Evolutionary conservation across 2,888 invertebrate genomes (phyloP), one percentile per base, ranked within the genome.

Genomic region (Eristalinus aeneus): DNA sequence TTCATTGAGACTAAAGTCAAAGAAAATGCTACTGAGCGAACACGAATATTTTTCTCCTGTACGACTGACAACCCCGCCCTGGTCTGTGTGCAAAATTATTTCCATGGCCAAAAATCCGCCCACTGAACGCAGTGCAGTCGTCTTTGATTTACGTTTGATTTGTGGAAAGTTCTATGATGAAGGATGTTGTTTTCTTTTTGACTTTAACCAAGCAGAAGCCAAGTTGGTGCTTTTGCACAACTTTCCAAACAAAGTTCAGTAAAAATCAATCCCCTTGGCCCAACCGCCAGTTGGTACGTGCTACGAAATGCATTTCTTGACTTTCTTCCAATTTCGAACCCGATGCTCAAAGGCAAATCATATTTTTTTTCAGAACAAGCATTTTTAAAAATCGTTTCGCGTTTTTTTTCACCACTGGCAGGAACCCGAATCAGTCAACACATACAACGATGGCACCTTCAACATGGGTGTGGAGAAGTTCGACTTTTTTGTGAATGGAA

Each of bases 401-500:
- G 22, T 32, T 54, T 20, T n/a, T 10, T 22, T 32, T 46, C 12
- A 12, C n/a, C 9, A n/a, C 34, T 39, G 3, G 5, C 23, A 84
- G 79, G 75, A 72, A 32, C 75, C 84, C 8, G 76, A 72, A 36
- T 31, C 31, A 2, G 72, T 85, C 9, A 79, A 39, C 1, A 75
- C 36, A 9, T 75, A 71, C 54, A 79, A 75, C 8, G 79, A 79
- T 0, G 79, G 71, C 2, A 32, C 34, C 1, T 75, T 67, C 22
- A 84, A 75, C 60, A 46, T 68, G 68, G 76, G 76, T 34, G 4
- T 80, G 46, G 64, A 65, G 11, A 74, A 69, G 8, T 65, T 83
- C 0, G 78, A 83, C 12, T 71, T 84, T 20, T 76, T 80, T 22
- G 10, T 10, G 20, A 53, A 34, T 22, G 80, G 80, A 12, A 64